phyloP scores from a whole-genome alignment of 2,113 vertebrate genomes.

The pig (Sus scrofa) region DNA sequence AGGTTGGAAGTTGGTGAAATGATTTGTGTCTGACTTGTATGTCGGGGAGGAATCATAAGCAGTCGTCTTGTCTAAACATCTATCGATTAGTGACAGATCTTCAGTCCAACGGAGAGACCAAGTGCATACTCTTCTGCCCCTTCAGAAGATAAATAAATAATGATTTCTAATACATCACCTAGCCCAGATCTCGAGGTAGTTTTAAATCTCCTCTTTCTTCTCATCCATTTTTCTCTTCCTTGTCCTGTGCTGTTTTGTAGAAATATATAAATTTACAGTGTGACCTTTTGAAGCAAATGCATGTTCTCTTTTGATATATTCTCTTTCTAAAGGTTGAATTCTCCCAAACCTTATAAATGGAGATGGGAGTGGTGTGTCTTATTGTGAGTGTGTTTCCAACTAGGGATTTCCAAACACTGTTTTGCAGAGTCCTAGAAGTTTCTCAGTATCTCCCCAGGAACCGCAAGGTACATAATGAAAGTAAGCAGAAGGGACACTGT shows the following conservation, averaged over 20 bases:
- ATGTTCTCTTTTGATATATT: not conserved
- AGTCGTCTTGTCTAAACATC: not conserved
- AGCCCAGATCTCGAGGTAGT: not conserved
- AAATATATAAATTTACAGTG: not conserved
- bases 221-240: not conserved
- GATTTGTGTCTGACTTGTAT: constrained; percentile 5
- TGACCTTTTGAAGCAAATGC: not conserved
- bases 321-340: not conserved
- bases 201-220: not conserved
- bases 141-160: constrained; percentile 4
- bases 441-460: not conserved
- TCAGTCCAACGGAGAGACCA: not conserved
- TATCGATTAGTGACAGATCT: not conserved
- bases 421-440: not conserved
- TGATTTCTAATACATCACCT: not conserved
- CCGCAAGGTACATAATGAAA: not conserved
- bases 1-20: constrained; percentile 14
- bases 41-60: not conserved
- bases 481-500: rapidly evolving
- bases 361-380: not conserved
- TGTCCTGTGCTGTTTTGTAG: not conserved
- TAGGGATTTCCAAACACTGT: not conserved
- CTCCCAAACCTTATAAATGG: not conserved
- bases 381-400: not conserved
- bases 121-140: not conserved